A percentile compares a stretch with the other conserved stretches of the same genome.
phyloP scores from a whole-genome alignment of 1,140 invertebrate species.

The Coboldia fuscipes region DNA sequence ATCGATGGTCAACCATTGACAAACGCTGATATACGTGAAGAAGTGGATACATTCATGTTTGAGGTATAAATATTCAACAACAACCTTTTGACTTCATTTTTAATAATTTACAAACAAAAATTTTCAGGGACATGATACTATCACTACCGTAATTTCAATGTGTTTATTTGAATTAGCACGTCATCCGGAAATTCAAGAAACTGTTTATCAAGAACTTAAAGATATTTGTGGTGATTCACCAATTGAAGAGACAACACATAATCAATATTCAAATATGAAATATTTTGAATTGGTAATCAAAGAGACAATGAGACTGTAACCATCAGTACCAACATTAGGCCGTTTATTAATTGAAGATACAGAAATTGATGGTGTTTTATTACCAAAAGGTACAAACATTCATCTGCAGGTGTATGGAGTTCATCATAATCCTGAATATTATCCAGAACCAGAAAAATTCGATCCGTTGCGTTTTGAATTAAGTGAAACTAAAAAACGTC shows the following conservation, averaged over 20 bases:
- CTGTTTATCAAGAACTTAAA: too few species aligned
- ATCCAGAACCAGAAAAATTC: slow-evolving; percentile 6
- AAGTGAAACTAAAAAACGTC: slow-evolving; percentile 6
- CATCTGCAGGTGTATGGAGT: neutral
- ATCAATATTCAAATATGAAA: too few species aligned
- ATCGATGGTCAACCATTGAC: slow-evolving; percentile 30
- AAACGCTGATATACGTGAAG: slow-evolving; percentile 42
- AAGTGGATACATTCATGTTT: slow-evolving; percentile 59
- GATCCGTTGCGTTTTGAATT: slow-evolving; percentile 7
- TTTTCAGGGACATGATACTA: slow-evolving; percentile 37
- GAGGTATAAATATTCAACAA: too few species aligned
- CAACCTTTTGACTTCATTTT: neutral
- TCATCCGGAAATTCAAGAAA: slow-evolving; percentile 31
- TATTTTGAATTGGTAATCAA: slow-evolving; percentile 45
- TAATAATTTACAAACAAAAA: neutral
- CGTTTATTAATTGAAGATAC: slow-evolving; percentile 25
- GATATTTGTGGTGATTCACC: too few species aligned
- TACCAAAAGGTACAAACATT: neutral
- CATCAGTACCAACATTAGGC: slow-evolving; percentile 23
- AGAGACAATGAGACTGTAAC: slow-evolving; percentile 37
- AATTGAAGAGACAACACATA: too few species aligned
- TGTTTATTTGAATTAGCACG: slow-evolving; percentile 27
- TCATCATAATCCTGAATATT: neutral
- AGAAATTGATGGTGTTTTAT: slow-evolving; percentile 6
- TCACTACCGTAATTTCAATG: slow-evolving; percentile 31